Percentiles rank a stretch among this genome's conserved stretches.
Evolutionary conservation across 2,113 vertebrate genomes (phyloP).

Genomic region (Pipa parva): DNA sequence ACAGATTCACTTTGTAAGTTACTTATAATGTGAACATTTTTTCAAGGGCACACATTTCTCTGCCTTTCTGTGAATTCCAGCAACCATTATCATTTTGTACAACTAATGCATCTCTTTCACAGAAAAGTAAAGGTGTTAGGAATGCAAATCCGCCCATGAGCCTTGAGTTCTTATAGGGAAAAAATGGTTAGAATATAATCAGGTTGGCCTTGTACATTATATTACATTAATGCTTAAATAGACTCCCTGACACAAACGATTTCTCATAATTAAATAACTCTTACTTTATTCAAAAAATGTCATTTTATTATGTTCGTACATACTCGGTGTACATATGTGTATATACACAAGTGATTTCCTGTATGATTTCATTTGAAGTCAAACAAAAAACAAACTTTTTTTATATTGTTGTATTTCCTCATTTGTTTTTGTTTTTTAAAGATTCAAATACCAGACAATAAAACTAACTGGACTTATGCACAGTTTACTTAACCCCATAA

Average conservation of each 20-base stretch:
- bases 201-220: conserved; percentile 26
- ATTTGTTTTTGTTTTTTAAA: too few species aligned
- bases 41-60: conserved; percentile 20
- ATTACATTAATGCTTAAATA: conserved; percentile 28
- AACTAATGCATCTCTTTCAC: conserved; percentile 32
- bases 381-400: too few species aligned
- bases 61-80: conserved; percentile 12
- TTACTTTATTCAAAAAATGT: neutral
- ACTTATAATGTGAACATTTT: conserved; percentile 11
- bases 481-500: too few species aligned
- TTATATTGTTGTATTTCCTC: too few species aligned
- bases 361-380: too few species aligned
- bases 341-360: too few species aligned
- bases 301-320: neutral
- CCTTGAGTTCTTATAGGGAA: conserved; percentile 26
- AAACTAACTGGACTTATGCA: too few species aligned
- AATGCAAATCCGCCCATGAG: conserved; percentile 26
- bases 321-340: too few species aligned
- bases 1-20: too few species aligned
- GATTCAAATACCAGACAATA: too few species aligned
- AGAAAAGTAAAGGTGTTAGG: conserved; percentile 27
- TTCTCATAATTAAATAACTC: conserved; percentile 10
- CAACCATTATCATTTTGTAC: conserved; percentile 26
- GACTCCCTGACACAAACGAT: conserved; percentile 6
- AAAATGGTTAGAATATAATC: conserved; percentile 10